phyloP scores from a whole-genome alignment of 1,140 invertebrate genomes.

The Hylaeus volcanicus region DNA sequence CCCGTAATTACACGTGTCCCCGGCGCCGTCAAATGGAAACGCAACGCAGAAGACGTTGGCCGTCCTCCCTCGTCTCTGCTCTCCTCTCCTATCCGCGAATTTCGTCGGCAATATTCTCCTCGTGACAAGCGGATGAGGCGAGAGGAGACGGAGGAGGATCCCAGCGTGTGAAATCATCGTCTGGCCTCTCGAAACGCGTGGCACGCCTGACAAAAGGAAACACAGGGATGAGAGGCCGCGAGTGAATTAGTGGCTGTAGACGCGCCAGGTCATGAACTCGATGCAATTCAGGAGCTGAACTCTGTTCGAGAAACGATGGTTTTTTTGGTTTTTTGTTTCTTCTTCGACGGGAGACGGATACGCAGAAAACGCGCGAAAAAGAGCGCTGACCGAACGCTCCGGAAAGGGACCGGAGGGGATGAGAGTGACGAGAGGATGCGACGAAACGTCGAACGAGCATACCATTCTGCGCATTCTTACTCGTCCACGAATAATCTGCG shows the following conservation, averaged over 20 bases:
- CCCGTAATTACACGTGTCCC: constrained; percentile 37
- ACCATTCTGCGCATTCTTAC: constrained; percentile 3
- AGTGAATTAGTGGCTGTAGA: constrained; percentile 71
- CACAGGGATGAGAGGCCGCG: constrained; percentile 36
- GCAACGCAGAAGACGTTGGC: constrained; percentile 13
- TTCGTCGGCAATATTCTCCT: constrained; percentile 52
- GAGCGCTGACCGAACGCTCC: background rate
- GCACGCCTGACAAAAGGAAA: constrained; percentile 63
- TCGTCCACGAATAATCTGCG: background rate
- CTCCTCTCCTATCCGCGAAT: constrained; percentile 29
- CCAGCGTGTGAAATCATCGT: constrained; percentile 66
- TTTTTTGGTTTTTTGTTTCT: constrained; percentile 9
- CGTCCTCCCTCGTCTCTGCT: background rate
- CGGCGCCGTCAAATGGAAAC: constrained; percentile 34
- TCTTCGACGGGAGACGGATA: constrained; percentile 29
- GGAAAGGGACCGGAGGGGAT: background rate
- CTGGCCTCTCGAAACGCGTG: constrained; percentile 63
- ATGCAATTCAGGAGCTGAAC: constrained; percentile 58
- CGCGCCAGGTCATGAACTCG: constrained; percentile 67
- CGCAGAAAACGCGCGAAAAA: background rate
- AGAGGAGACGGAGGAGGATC: background rate
- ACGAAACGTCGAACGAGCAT: background rate
- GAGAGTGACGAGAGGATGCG: background rate
- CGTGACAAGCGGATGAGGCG: constrained; percentile 5
- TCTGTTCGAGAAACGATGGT: constrained; percentile 40